phyloP scores from a whole-genome alignment of 2,888 invertebrate species.

The Gandaritis pyraliata region DNA sequence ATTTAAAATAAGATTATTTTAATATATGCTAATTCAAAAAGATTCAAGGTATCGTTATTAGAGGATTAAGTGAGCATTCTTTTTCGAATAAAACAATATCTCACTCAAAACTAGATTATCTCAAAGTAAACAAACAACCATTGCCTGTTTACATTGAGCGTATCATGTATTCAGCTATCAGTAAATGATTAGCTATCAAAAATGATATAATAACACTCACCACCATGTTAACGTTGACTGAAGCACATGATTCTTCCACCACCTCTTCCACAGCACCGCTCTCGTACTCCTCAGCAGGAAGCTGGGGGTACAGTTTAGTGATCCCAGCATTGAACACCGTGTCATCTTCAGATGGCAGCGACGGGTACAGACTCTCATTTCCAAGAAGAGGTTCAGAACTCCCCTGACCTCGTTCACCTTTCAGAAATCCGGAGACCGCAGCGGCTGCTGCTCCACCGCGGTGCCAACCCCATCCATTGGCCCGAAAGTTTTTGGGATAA shows the following conservation, averaged over 20 bases:
- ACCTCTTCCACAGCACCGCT: constrained; percentile 75
- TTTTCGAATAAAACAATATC: no score
- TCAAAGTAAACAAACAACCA: not conserved
- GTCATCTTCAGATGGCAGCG: constrained; percentile 69
- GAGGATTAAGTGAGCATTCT: no score
- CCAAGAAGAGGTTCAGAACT: constrained; percentile 60
- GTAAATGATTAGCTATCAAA: constrained; percentile 2
- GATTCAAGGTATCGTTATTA: no score
- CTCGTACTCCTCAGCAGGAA: constrained; percentile 77
- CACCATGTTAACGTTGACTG: constrained; percentile 72
- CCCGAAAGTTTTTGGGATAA: constrained; percentile 78
- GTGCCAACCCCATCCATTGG: constrained; percentile 81
- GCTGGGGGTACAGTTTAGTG: constrained; percentile 67
- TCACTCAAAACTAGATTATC: constrained; percentile 3
- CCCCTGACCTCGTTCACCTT: constrained; percentile 65
- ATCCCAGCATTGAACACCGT: constrained; percentile 62
- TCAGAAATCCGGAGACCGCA: constrained; percentile 71
- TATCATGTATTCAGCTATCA: constrained; percentile 4
- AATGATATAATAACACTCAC: constrained; percentile 60
- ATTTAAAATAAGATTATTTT: no score
- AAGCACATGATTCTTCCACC: constrained; percentile 72
- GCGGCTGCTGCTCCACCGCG: constrained; percentile 59
- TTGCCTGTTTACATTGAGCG: not conserved
- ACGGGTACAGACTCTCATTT: constrained; percentile 69
- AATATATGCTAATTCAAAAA: no score